Base-by-base conservation (phyloP, 2,797 vertebrate species). In the Melopsittacus undulatus region DNA sequence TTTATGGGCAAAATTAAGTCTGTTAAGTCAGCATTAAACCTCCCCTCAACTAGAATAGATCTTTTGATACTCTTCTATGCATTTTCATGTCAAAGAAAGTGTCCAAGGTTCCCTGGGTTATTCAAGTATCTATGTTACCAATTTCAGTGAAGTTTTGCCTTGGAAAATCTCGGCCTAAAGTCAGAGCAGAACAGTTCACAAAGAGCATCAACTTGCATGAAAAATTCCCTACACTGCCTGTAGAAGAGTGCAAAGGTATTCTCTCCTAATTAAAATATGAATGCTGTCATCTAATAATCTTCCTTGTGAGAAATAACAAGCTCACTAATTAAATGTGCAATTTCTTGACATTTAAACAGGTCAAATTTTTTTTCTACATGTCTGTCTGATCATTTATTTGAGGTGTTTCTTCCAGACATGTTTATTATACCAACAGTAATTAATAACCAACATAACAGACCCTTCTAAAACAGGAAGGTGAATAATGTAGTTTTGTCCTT, bases 301-400 rank as follows among this genome's bases (percentile, higher is more conserved):
- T 94, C 52, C 56, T 90, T 93, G 67, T 90, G 88, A 96, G 76
- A 90, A 93, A 92, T 96, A 97, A 96, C 91, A 95, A 94, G 87
- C 87, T 96, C 5, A 5, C 87, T 96, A 96, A 97, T 96, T 96
- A 95, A 96, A 95, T 90, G 68, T 82, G 73, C 14, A 11, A 89
- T 95, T 96, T 94, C 81, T 89, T 94, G 94, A 96, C 93, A 97
- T 96, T 96, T 96, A 95, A 96, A 87, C 66, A 76, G 95, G 92
- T 94, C 89, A 84, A 7, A 6, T 48, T 91, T 48, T 88, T 95
- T 77, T 74, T 70, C 72, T 67, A 17, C 79, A 43, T 76, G 79
- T 90, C 74, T 94, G 83, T 91, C 74, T 94, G 86, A 92, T 94
- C 34, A 79, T 86, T 93, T 95, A 80, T 89, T 94, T 92, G 63